A percentile compares a stretch with the other conserved stretches of the same genome.
phyloP scores from a whole-genome alignment of 35 echinoderm and acorn worm species.

The Ptychodera flava region DNA sequence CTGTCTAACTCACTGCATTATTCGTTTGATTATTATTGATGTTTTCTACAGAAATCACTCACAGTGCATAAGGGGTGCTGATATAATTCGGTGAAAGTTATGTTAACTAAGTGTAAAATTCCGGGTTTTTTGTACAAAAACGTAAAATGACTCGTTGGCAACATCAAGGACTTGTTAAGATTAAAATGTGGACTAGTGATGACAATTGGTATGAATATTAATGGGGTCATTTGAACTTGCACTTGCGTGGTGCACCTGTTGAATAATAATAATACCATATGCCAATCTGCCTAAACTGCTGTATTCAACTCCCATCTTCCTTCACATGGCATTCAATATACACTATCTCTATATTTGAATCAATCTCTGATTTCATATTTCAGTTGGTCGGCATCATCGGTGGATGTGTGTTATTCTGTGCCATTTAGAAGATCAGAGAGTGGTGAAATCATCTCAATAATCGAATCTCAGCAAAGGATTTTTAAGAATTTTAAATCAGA shows the following conservation, averaged over 20 bases:
- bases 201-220: neutral
- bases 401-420: neutral
- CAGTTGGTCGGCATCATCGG: neutral
- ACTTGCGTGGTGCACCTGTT: neutral
- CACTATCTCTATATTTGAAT: no score
- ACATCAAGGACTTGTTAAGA: no score
- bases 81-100: no score
- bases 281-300: neutral
- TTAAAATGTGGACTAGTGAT: neutral
- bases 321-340: neutral
- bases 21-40: neutral
- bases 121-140: no score
- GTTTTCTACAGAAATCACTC: no score
- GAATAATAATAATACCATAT: no score
- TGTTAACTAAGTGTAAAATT: no score
- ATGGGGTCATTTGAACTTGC: neutral
- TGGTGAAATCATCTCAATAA: no score
- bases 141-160: neutral
- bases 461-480: neutral
- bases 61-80: no score
- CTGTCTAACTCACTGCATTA: neutral
- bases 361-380: neutral
- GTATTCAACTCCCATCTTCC: neutral
- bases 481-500: neutral
- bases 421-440: neutral